Conservation (phyloP, 1,140 invertebrate species). For the Pectinophora gossypiella region DNA sequence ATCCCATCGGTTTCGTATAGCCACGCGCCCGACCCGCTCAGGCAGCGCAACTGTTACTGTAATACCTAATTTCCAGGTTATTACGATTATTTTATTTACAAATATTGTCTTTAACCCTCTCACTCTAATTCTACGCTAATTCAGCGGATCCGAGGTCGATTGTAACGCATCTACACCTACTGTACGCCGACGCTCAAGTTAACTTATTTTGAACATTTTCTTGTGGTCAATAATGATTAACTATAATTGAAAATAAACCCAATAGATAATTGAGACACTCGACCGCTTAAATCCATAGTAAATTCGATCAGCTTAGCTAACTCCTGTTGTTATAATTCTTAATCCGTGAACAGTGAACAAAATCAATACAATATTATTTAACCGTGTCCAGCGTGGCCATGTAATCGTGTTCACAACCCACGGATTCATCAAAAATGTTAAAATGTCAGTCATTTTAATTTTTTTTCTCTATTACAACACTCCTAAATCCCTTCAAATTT, state of each 20-base stretch:
- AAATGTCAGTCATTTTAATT: constrained; percentile 55
- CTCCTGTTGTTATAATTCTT: constrained; percentile 32
- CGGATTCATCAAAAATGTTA: constrained; percentile 42
- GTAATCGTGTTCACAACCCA: constrained; percentile 37
- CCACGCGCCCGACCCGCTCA: constrained; percentile 22
- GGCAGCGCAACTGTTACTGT: constrained; percentile 53
- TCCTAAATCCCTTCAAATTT: constrained; percentile 15
- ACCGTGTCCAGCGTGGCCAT: not conserved
- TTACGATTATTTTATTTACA: constrained; percentile 74
- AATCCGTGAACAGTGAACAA: constrained; percentile 52
- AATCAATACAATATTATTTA: not conserved
- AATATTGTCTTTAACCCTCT: constrained; percentile 77
- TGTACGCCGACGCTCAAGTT: constrained; percentile 52
- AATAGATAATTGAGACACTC: constrained; percentile 54
- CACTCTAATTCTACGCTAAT: constrained; percentile 71
- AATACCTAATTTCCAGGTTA: constrained; percentile 65
- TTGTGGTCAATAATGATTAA: constrained; percentile 47
- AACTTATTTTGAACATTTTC: constrained; percentile 47
- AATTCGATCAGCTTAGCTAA: constrained; percentile 72
- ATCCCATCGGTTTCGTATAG: constrained; percentile 75
- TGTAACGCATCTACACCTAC: constrained; percentile 64
- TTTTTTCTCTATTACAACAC: constrained; percentile 16
- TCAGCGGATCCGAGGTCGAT: constrained; percentile 63
- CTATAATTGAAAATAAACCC: constrained; percentile 48
- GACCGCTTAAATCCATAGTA: constrained; percentile 72